Base-by-base conservation (phyloP, 35 echinoderm and acorn worm genomes). In the Eucidaris tribuloides region DNA sequence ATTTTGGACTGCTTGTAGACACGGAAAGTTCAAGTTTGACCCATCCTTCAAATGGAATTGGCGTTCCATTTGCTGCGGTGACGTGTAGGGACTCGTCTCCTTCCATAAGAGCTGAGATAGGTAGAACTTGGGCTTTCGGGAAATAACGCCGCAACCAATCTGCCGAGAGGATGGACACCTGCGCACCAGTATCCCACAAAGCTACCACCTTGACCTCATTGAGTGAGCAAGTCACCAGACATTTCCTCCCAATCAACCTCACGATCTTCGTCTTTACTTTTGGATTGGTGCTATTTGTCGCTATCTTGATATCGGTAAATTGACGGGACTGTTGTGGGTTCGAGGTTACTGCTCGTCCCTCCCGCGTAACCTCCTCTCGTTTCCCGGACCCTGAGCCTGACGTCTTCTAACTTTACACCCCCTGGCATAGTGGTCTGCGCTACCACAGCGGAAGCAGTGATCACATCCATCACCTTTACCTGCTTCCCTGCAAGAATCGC, bases 121-220 rank as follows among this genome's bases (percentile, higher is more conserved):
- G 37, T 28, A 76, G 71, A n/a, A 85, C 59, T 58, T 43, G 42
- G 6, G 42, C 36, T 34, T 81, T 34, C 34, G 77, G 83, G 20
- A 87, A 18, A 42, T 82, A 76, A 32, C 18, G 33, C 34, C 55
- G 39, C 7, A 58, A 58, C 88, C 88, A 91, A 4, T n/a, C 39
- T 13, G 40, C 11, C 3, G 68, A 64, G 3, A 91, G 40, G 13
- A 91, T 46, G 20, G 88, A 91, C 33, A 91, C 88, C 46, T 91
- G 81, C 4, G 59, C 81, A 6, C 72, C 71, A 38, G 81, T 91
- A 52, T 91, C 88, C 81, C 88, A 91, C 13, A 91, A 46, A 18
- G 59, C 88, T 79, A 42, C 66, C 17, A 48, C 58, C 14, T 28
- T 36, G 13, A 76, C 52, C 29, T 38, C 42, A 6, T 84, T 91